Evolutionary conservation across 2,888 invertebrate species (phyloP).

Genomic region (Archips crataeganus): DNA sequence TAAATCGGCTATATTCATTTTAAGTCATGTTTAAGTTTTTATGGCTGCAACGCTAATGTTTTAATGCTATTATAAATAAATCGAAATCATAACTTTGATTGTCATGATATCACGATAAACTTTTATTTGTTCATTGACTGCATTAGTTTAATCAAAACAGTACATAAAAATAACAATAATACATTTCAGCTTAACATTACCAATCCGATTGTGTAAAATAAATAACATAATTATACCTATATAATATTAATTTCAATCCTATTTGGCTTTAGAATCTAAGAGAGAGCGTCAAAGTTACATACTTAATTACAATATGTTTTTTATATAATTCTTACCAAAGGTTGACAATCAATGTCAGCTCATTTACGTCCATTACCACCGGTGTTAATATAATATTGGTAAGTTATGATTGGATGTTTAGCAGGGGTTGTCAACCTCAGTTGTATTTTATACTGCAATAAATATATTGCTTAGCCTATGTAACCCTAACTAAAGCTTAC

Average conservation of each 20-base stretch:
- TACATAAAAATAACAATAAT: conserved; percentile 21
- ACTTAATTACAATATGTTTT: conserved; percentile 41
- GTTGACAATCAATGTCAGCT: conserved; percentile 45
- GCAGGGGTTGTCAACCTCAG: conserved; percentile 45
- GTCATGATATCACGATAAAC: background rate
- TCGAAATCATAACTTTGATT: background rate
- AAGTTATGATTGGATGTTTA: conserved; percentile 21
- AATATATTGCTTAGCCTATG: conserved; percentile 47
- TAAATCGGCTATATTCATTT: no score
- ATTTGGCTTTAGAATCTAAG: conserved; percentile 54
- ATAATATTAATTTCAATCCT: conserved; percentile 45
- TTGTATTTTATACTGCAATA: conserved; percentile 43
- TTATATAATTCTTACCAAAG: conserved; percentile 43
- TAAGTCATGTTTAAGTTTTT: no score
- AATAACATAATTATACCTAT: conserved; percentile 44
- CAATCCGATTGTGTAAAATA: conserved; percentile 46
- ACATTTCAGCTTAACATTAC: conserved; percentile 41
- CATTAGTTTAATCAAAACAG: background rate
- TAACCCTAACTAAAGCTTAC: conserved; percentile 67
- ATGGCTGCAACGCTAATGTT: background rate
- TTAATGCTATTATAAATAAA: background rate
- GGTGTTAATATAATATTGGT: background rate
- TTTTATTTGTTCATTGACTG: background rate
- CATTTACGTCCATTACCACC: conserved; percentile 15
- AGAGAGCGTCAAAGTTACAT: conserved; percentile 52